Evolutionary conservation across 2,888 invertebrate species (phyloP).

Genomic region (Sphaerophoria rueppellii): DNA sequence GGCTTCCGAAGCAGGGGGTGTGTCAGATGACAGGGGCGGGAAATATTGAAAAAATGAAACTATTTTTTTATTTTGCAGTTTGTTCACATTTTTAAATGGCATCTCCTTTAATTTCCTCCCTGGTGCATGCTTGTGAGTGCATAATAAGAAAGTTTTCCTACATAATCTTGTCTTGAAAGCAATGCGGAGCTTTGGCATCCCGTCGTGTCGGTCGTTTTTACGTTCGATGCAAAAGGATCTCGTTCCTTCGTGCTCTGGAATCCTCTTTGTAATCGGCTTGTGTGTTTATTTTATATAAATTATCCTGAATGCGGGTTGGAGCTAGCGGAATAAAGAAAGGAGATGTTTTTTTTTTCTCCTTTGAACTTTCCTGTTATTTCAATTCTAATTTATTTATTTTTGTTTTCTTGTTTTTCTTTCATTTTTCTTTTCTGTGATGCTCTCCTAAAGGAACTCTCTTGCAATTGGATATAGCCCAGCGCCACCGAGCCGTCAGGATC

Average conservation of each 20-base stretch:
- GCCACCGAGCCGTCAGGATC: slow-evolving; percentile 10
- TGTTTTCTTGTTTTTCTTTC: slow-evolving; percentile 30
- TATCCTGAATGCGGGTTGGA: slow-evolving; percentile 61
- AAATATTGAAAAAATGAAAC: slow-evolving; percentile 64
- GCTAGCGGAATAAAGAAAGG: slow-evolving; percentile 28
- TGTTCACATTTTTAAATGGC: slow-evolving; percentile 60
- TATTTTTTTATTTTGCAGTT: slow-evolving; percentile 43
- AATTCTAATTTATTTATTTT: slow-evolving; percentile 71
- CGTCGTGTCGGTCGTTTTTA: slow-evolving; percentile 24
- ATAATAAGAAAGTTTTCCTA: slow-evolving; percentile 65
- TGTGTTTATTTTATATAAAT: slow-evolving; percentile 72
- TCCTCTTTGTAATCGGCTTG: slow-evolving; percentile 70
- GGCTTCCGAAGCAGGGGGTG: too few relatives aligned
- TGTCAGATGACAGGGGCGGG: slow-evolving; percentile 52
- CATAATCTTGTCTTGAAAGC: slow-evolving; percentile 64
- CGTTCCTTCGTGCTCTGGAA: slow-evolving; percentile 30
- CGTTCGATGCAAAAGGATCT: not conserved
- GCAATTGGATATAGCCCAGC: slow-evolving; percentile 40
- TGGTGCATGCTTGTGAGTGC: slow-evolving; percentile 60
- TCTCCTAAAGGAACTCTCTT: slow-evolving; percentile 43
- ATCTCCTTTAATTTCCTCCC: slow-evolving; percentile 66
- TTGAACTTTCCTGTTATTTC: slow-evolving; percentile 60
- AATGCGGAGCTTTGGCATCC: slow-evolving; percentile 38
- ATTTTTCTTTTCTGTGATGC: slow-evolving; percentile 29
- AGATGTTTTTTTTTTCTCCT: slow-evolving; percentile 39